Evolutionary conservation across 1,140 invertebrate species (phyloP), one percentile per base, ranked within the genome.

Genomic region (Drosophila serrata): DNA sequence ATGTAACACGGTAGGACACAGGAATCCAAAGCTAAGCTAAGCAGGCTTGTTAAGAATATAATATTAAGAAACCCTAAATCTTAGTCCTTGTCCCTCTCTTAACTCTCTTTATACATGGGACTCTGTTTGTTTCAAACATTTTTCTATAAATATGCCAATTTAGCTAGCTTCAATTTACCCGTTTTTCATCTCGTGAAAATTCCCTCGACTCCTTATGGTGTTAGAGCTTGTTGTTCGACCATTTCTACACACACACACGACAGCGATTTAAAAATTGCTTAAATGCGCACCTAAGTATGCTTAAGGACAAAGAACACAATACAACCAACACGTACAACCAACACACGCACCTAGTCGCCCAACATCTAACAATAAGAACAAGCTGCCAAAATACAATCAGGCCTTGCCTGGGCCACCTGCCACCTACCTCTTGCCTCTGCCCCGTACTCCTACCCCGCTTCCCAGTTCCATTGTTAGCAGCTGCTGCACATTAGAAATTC

Each of bases 401-500:
- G 53, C 29, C 55, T 22, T 29, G 19, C 42, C 22, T 19, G 24
- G 19, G 45, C 39, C 73, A 57, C 58, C 73, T 75, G 46, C 40
- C 72, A 33, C 49, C 13, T 35, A 22, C 45, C 19, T 31, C 29
- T n/a, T 9, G n/a, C 19, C 39, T 15, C 35, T 12, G 12, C 6
- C 4, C 33, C 6, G 19, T 27, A 33, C 12, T 8, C 42, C 46
- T 33, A 22, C 27, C 73, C 40, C 35, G 40, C 39, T 40, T 37
- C 22, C 65, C 69, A 74, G 64, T 79, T 81, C 78, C 68, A 88
- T 88, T 88, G 84, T 88, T 90, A 64, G 85, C 84, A 88, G 84
- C 85, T 88, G 84, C 84, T 90, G 84, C 84, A 87, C 67, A 88
- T 84, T 90, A 84, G 80, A 88, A 90, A 90, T 88, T 90, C 85